Conservation (phyloP, 53 echinoderm and acorn worm species). For the Henricia sp. region DNA sequence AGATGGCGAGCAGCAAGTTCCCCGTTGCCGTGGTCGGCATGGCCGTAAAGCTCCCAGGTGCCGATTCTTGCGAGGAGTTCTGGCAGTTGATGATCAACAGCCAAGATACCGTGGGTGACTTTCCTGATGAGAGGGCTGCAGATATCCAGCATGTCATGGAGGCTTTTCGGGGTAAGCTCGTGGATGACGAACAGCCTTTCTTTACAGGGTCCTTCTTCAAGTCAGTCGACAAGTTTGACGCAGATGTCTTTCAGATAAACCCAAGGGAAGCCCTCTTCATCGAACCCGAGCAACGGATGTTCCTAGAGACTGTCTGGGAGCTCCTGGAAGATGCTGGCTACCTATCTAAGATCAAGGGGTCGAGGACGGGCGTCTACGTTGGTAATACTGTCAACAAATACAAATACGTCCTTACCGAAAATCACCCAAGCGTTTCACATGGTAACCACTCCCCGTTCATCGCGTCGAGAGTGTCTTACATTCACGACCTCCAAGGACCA, state of each 20-base stretch:
- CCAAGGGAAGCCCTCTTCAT: conserved; percentile 25
- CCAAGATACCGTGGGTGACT: conserved; percentile 7
- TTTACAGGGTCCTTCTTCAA: conserved; percentile 39
- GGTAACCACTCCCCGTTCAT: conserved; percentile 40
- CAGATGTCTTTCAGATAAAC: conserved; percentile 24
- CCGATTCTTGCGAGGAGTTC: conserved; percentile 18
- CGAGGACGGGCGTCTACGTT: conserved; percentile 33
- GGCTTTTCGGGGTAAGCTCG: conserved; percentile 23
- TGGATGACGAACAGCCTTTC: conserved; percentile 28
- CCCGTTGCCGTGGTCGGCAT: conserved; percentile 30
- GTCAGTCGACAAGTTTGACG: conserved; percentile 28
- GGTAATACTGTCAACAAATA: conserved; percentile 39
- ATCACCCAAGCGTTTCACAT: conserved; percentile 37
- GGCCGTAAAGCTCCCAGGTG: conserved; percentile 31
- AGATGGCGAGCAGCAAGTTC: conserved; percentile 18
- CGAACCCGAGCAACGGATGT: conserved; percentile 29
- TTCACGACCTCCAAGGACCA: conserved; percentile 38
- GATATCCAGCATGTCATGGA: conserved; percentile 14
- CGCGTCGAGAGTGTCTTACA: conserved; percentile 19
- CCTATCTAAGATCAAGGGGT: conserved; percentile 24
- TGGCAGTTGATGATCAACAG: conserved; percentile 13
- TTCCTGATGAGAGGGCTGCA: neutral
- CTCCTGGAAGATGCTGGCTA: conserved; percentile 38
- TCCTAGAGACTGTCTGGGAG: conserved; percentile 19
- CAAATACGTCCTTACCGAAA: conserved; percentile 36